phyloP scores from a whole-genome alignment of 2,797 vertebrate genomes.

The Steatocranus sp. region DNA sequence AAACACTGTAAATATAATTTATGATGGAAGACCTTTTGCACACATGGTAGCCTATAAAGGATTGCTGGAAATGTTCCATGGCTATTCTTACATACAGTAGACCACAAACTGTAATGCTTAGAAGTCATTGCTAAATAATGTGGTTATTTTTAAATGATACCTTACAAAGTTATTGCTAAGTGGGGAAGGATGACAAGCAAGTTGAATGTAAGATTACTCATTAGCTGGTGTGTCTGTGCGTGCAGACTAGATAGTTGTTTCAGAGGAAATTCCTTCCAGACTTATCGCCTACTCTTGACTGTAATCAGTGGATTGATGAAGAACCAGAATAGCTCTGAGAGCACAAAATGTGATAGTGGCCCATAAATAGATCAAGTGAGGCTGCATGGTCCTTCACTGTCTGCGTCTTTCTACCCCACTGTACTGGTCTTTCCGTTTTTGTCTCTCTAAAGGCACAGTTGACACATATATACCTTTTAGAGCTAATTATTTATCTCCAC shows the following conservation, averaged over 20 bases:
- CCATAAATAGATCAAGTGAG: slow-evolving; percentile 70
- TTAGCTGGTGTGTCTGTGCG: neutral
- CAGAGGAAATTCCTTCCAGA: slow-evolving; percentile 37
- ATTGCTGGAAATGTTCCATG: neutral
- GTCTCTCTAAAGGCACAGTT: neutral
- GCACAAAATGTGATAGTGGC: slow-evolving; percentile 68
- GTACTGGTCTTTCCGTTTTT: neutral
- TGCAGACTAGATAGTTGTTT: neutral
- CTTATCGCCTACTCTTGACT: slow-evolving; percentile 54
- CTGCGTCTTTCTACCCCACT: slow-evolving; percentile 10
- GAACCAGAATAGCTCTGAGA: slow-evolving; percentile 68
- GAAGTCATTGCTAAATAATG: slow-evolving; percentile 31
- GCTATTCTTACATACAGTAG: slow-evolving; percentile 17
- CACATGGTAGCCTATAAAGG: neutral
- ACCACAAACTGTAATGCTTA: neutral
- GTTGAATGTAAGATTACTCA: neutral
- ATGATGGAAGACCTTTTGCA: neutral
- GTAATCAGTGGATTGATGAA: slow-evolving; percentile 73
- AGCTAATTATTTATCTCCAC: neutral
- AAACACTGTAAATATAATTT: neutral
- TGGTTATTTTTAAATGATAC: slow-evolving; percentile 19
- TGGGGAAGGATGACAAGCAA: neutral
- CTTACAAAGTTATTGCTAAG: neutral
- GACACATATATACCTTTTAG: neutral
- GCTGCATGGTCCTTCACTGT: slow-evolving; percentile 1